Evolutionary conservation across 2,888 invertebrate genomes (phyloP).

Genomic region (Platycheirus rosarum): DNA sequence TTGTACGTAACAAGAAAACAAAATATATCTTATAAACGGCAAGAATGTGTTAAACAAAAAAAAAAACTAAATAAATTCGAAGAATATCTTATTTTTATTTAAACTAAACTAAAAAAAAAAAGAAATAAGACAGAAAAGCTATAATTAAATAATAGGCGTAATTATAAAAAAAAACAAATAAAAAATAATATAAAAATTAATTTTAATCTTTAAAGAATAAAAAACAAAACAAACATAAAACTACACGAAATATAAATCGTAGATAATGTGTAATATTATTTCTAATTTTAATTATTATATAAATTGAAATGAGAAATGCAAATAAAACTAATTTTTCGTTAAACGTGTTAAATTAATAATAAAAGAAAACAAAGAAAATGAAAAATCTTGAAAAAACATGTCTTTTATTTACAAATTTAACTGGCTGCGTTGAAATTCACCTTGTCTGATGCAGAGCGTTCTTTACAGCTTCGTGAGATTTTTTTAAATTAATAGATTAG

Average conservation of each 20-base stretch:
- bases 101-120: slow-evolving; percentile 26
- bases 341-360: slow-evolving; percentile 74
- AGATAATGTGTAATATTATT: slow-evolving; percentile 73
- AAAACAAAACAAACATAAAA: slow-evolving; percentile 25
- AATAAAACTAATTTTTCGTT: slow-evolving; percentile 73
- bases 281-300: slow-evolving; percentile 70
- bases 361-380: slow-evolving; percentile 69
- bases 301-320: slow-evolving; percentile 70
- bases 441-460: too few relatives aligned
- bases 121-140: slow-evolving; percentile 33
- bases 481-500: too few relatives aligned
- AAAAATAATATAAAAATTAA: slow-evolving; percentile 1
- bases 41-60: slow-evolving; percentile 58
- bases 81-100: slow-evolving; percentile 46
- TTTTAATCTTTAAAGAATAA: slow-evolving; percentile 41
- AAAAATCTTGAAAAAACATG: slow-evolving; percentile 56
- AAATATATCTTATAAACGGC: slow-evolving; percentile 33
- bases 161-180: slow-evolving; percentile 48
- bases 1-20: slow-evolving; percentile 47
- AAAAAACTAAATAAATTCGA: slow-evolving; percentile 8
- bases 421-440: too few relatives aligned
- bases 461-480: too few relatives aligned
- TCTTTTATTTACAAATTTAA: neutral
- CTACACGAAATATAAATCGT: slow-evolving; percentile 59
- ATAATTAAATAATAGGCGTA: slow-evolving; percentile 69